Percentiles rank a stretch among this genome's conserved stretches.
phyloP scores from a whole-genome alignment of 2,888 invertebrate genomes.

The Sialis lutaria region DNA sequence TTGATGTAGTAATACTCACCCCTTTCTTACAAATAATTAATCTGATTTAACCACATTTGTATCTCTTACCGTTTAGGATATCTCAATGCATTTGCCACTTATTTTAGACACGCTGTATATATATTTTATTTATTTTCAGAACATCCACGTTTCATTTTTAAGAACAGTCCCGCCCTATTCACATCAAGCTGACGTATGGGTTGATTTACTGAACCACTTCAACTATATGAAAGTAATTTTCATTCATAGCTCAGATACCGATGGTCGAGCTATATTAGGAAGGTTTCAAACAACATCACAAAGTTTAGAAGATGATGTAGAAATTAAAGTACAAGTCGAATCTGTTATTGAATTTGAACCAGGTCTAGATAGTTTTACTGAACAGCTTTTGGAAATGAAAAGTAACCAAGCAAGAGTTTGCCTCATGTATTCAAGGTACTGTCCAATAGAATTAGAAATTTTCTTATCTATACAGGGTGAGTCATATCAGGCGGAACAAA shows the following conservation, averaged over 20 bases:
- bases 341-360: slow-evolving; percentile 86
- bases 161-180: slow-evolving; percentile 95
- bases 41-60: too few species aligned
- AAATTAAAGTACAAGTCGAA: slow-evolving; percentile 82
- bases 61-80: too few species aligned
- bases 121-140: slow-evolving; percentile 40
- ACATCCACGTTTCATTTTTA: slow-evolving; percentile 92
- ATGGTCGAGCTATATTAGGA: slow-evolving; percentile 82
- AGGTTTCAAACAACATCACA: slow-evolving; percentile 89
- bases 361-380: slow-evolving; percentile 67
- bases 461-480: too few species aligned
- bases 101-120: background rate
- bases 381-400: slow-evolving; percentile 64
- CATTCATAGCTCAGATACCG: slow-evolving; percentile 91
- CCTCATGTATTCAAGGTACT: slow-evolving; percentile 87
- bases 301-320: slow-evolving; percentile 78
- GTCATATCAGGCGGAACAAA: too few species aligned
- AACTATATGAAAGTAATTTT: slow-evolving; percentile 86
- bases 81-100: too few species aligned
- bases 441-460: too few species aligned
- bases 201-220: slow-evolving; percentile 80
- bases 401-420: slow-evolving; percentile 80
- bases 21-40: too few species aligned
- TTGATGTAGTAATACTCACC: too few species aligned
- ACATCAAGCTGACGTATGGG: slow-evolving; percentile 98